Evolutionary conservation across 2,113 vertebrate genomes (phyloP).

Genomic region (Cyanoramphus novaezelandiae): DNA sequence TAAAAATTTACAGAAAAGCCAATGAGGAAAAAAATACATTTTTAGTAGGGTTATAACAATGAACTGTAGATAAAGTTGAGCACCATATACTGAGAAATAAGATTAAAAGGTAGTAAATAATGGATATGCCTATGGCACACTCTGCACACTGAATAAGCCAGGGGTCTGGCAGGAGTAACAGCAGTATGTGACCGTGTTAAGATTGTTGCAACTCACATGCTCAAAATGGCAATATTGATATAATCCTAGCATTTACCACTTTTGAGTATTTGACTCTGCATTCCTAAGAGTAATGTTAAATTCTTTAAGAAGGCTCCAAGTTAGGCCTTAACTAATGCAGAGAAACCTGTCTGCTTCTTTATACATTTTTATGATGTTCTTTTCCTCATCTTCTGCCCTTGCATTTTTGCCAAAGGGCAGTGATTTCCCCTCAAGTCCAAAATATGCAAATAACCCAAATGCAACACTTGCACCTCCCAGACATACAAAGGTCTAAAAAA

Average conservation of each 20-base stretch:
- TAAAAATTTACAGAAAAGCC: not conserved
- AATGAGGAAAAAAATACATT: not conserved
- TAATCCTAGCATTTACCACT: not conserved
- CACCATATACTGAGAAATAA: not conserved
- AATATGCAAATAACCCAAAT: not conserved
- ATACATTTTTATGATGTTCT: not conserved
- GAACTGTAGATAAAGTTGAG: not conserved
- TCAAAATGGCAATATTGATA: not conserved
- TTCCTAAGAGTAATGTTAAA: not conserved
- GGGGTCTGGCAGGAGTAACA: not conserved
- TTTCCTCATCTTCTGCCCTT: not conserved
- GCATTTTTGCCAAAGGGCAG: not conserved
- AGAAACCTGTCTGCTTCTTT: not conserved
- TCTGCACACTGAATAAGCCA: not conserved
- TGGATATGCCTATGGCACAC: not conserved
- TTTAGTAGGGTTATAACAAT: not conserved
- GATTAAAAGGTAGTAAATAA: not conserved
- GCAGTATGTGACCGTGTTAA: not conserved
- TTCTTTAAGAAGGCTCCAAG: not conserved
- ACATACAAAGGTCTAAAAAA: not conserved
- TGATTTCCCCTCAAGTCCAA: not conserved
- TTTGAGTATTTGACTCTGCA: not conserved
- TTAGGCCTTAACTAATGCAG: not conserved
- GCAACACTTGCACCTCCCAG: not conserved
- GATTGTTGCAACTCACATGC: not conserved